phyloP scores from a whole-genome alignment of 2,888 invertebrate genomes.

The Apeira syringaria region DNA sequence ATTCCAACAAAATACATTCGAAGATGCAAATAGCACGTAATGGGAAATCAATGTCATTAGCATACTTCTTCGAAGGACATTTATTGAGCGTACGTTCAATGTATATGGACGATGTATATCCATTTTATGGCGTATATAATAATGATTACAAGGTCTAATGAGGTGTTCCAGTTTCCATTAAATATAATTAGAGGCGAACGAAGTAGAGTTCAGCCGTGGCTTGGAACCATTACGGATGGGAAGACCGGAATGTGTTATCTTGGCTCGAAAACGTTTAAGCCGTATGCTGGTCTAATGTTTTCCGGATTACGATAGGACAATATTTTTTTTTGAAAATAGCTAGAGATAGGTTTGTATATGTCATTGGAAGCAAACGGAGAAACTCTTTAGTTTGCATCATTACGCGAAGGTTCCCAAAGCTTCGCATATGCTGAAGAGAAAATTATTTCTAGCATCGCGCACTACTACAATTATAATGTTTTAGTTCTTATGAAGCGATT shows the following conservation, averaged over 20 bases:
- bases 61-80: constrained; percentile 39
- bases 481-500: no score
- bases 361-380: no score
- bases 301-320: no score
- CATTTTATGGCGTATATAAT: neutral
- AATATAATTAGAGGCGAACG: neutral
- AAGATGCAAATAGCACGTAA: constrained; percentile 35
- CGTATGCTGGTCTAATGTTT: no score
- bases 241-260: neutral
- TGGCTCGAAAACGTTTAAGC: no score
- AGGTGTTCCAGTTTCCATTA: constrained; percentile 1
- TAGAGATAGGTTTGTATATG: no score
- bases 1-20: constrained; percentile 1
- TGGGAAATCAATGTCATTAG: constrained; percentile 53
- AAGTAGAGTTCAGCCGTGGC: neutral
- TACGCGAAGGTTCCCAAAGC: no score
- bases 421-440: no score
- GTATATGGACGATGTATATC: neutral
- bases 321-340: no score
- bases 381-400: no score
- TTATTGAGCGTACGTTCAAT: neutral
- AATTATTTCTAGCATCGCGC: no score
- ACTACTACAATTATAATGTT: no score
- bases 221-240: neutral
- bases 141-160: neutral